Base-by-base conservation (phyloP, 2,888 invertebrate species). In the Ectropis crepuscularia region DNA sequence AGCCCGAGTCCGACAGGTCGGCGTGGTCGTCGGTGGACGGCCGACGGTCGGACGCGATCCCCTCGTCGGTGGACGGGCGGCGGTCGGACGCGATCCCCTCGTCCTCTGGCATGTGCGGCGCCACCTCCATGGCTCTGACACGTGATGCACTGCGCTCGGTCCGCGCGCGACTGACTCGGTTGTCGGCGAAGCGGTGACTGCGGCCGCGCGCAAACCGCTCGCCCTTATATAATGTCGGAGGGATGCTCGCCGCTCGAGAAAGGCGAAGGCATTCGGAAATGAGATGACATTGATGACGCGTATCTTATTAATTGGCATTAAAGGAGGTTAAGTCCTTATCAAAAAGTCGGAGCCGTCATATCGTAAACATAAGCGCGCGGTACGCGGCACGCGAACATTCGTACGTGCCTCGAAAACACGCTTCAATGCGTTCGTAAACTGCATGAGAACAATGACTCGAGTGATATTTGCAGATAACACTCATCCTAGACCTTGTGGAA, bases 1-100 rank as follows among this genome's bases (percentile, higher is more conserved):
- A 95, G 45, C 93, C 95, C 73, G 94, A 93, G 84, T 96, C 96
- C 49, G 95, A 95, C 36, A 95, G 86, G 81, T 96, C 96, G 43
- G 94, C 94, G 50, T 94, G 94, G 74, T 96, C 95, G 78, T 95
- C 95, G 81, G 87, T 86, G 74, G 92, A 90, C 71, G 87, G 88
- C 74, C 91, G 88, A 69, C 90, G 89, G 83, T 91, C 92, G 77
- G 87, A 76, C 80, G 90, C 82, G 81, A 92, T 90, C 75, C 92
- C 92, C 81, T 92, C 92, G 73, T 86, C 92, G 75, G 91, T 90
- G 70, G 84, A 84, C 82, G 16, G 16, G 83, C 74, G 79, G 79
- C 81, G 80, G 83, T 81, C 82, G 77, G 87, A 76, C 80, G 90
- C 82, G 81, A 92, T 90, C 75, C 92, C 92, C 81, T 92, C 92